Conservation (phyloP, 2,888 invertebrate genomes). For the Antheraea yamamai region DNA sequence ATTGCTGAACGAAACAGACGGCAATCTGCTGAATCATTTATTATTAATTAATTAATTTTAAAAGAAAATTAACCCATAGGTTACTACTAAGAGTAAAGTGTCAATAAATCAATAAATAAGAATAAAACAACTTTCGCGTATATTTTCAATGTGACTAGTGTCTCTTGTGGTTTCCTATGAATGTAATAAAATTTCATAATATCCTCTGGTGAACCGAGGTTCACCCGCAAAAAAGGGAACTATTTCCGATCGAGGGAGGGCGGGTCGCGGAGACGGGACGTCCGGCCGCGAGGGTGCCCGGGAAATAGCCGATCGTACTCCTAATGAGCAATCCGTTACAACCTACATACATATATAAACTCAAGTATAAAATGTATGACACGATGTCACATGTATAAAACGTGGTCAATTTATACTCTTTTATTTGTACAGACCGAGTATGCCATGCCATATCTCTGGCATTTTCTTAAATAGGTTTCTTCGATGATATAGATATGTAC, state of each 20-base stretch:
- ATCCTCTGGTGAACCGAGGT: neutral
- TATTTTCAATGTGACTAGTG: slow-evolving; percentile 17
- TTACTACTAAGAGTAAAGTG: too few relatives aligned
- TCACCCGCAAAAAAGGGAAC: slow-evolving; percentile 40
- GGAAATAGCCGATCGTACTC: slow-evolving; percentile 60
- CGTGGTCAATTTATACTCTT: neutral
- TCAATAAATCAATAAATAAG: too few relatives aligned
- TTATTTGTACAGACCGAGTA: too few relatives aligned
- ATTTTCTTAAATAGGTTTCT: too few relatives aligned
- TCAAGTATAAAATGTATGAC: neutral
- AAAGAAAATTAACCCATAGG: too few relatives aligned
- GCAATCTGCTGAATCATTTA: too few relatives aligned
- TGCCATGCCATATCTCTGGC: too few relatives aligned
- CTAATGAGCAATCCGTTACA: slow-evolving; percentile 56
- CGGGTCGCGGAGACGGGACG: slow-evolving; percentile 54
- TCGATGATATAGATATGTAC: too few relatives aligned
- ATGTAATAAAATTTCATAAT: slow-evolving; percentile 9
- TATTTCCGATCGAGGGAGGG: slow-evolving; percentile 46
- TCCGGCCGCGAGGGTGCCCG: slow-evolving; percentile 49
- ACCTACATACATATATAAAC: neutral
- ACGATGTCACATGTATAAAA: neutral
- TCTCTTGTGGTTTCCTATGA: neutral
- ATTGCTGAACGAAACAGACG: too few relatives aligned
- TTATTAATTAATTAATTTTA: too few relatives aligned
- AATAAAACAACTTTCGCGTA: neutral